Evolutionary conservation across 2,888 invertebrate species (phyloP).

Genomic region (Himalopsyche japonica): DNA sequence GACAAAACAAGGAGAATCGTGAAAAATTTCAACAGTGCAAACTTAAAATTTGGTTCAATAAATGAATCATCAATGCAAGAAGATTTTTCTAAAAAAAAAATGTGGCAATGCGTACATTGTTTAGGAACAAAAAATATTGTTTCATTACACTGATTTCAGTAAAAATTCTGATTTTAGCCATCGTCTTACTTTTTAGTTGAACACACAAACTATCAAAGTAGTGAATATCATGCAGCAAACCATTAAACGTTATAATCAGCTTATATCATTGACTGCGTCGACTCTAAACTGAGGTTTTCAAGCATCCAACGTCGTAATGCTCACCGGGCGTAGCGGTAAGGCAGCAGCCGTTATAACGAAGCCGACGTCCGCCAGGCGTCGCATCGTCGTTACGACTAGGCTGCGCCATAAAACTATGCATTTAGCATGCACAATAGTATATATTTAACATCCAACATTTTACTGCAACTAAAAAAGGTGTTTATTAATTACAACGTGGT

Average conservation of each 20-base stretch:
- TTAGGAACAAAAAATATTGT: too few species aligned
- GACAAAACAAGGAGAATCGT: too few species aligned
- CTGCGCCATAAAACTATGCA: neutral
- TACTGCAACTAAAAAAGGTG: neutral
- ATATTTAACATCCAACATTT: neutral
- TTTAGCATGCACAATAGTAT: neutral
- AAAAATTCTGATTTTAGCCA: too few species aligned
- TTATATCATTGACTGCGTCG: neutral
- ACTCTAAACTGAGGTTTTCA: neutral
- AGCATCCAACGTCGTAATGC: neutral
- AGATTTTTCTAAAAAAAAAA: too few species aligned
- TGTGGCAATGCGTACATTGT: too few species aligned
- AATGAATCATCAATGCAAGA: too few species aligned
- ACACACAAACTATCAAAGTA: too few species aligned
- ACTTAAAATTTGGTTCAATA: too few species aligned
- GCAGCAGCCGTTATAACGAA: neutral
- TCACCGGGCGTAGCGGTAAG: neutral
- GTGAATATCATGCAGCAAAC: too few species aligned
- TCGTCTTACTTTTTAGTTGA: too few species aligned
- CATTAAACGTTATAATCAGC: neutral
- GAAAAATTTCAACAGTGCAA: too few species aligned
- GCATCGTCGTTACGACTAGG: neutral
- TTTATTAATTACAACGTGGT: neutral
- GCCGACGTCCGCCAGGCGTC: neutral
- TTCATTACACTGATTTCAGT: too few species aligned